Evolutionary conservation across 2,113 vertebrate genomes (phyloP).

Genomic region (Rhombomys opimus): DNA sequence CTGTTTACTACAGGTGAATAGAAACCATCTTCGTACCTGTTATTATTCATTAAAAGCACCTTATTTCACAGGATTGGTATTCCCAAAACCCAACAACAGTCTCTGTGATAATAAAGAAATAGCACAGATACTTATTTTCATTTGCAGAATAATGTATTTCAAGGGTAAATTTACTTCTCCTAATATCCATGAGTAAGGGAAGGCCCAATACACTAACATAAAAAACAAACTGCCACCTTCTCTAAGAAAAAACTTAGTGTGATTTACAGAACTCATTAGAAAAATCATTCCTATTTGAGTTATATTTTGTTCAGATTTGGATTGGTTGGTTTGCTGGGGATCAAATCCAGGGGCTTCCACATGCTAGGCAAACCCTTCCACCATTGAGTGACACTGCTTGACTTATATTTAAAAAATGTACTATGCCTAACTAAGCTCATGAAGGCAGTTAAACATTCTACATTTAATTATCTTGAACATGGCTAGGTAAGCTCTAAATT

Average conservation of each 20-base stretch:
- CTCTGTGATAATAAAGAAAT: background rate
- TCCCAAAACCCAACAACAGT: slow-evolving; percentile 57
- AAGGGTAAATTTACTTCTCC: slow-evolving; percentile 36
- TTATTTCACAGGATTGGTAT: slow-evolving; percentile 43
- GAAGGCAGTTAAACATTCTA: slow-evolving; percentile 54
- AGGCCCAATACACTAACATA: background rate
- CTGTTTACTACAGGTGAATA: background rate
- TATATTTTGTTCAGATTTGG: background rate
- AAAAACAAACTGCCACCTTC: background rate
- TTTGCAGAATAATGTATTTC: slow-evolving; percentile 38
- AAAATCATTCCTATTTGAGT: slow-evolving; percentile 37
- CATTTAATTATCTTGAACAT: slow-evolving; percentile 57
- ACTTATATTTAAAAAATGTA: slow-evolving; percentile 45
- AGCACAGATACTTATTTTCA: slow-evolving; percentile 16
- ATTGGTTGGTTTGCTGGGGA: background rate
- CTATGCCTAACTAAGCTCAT: slow-evolving; percentile 12
- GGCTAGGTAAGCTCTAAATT: slow-evolving; percentile 34
- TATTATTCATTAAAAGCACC: slow-evolving; percentile 25
- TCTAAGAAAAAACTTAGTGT: slow-evolving; percentile 19
- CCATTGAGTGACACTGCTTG: background rate
- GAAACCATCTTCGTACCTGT: slow-evolving; percentile 14
- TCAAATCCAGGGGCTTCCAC: background rate
- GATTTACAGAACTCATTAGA: background rate
- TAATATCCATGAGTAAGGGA: background rate
- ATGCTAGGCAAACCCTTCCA: background rate